Evolutionary conservation across 2,797 vertebrate species (phyloP).

Genomic region (Alouatta caraya): DNA sequence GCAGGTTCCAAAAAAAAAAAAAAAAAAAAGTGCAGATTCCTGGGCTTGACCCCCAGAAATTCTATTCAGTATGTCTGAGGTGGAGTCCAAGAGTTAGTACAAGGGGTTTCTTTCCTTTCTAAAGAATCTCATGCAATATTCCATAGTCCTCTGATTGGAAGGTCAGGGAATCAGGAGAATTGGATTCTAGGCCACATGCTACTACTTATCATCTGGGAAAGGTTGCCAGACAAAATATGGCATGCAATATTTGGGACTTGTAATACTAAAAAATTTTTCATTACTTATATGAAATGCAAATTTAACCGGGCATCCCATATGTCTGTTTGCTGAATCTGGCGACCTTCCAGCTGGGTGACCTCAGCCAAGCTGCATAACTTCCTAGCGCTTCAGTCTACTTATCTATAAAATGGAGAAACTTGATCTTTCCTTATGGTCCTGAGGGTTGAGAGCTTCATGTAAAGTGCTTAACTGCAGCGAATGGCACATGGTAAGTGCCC

Average conservation of each 20-base stretch:
- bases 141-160: neutral
- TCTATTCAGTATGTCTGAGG: neutral
- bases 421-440: neutral
- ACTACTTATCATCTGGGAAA: neutral
- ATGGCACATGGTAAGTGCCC: neutral
- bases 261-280: neutral
- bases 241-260: neutral
- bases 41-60: neutral
- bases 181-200: neutral
- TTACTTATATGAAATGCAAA: neutral
- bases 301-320: neutral
- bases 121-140: neutral
- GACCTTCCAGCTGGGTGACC: neutral
- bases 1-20: neutral
- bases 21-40: no score
- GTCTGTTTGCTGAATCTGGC: conserved; percentile 19
- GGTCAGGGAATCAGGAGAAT: neutral
- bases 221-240: neutral
- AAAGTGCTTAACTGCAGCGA: neutral
- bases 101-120: neutral
- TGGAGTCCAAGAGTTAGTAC: neutral
- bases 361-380: neutral
- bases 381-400: neutral
- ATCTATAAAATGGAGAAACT: neutral
- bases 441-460: conserved; percentile 1